These are phyloP conservation scores for Adrianichthys oophorus DNA, from an alignment of 2,797 vertebrate species.

Conservation along the genomic window DNA sequence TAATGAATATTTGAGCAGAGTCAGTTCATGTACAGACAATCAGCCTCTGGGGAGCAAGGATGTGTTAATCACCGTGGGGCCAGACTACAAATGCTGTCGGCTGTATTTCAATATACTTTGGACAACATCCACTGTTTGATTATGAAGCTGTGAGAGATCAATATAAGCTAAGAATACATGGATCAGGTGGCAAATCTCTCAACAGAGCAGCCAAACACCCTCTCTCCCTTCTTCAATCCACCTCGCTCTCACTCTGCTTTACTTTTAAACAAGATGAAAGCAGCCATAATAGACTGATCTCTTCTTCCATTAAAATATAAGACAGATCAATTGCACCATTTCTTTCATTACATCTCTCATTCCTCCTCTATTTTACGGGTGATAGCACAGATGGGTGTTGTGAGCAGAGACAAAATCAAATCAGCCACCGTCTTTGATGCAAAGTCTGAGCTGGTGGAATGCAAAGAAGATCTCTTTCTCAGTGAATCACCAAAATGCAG, in stretches of 20 bases:
- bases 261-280: constrained; percentile 60
- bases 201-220: constrained; percentile 42
- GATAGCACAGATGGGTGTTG: constrained; percentile 35
- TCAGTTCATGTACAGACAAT: constrained; percentile 2
- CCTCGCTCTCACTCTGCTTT: constrained; percentile 16
- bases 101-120: constrained; percentile 47
- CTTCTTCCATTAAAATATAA: constrained; percentile 68
- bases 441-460: constrained; percentile 40
- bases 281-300: constrained; percentile 61
- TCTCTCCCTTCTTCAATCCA: constrained; percentile 33
- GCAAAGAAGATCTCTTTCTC: constrained; percentile 16
- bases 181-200: constrained; percentile 69
- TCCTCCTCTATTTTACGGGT: constrained; percentile 36
- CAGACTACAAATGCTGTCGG: constrained; percentile 46
- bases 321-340: constrained; percentile 67
- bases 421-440: constrained; percentile 39
- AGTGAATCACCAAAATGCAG: constrained; percentile 27
- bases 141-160: constrained; percentile 64
- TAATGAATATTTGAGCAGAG: too few species aligned
- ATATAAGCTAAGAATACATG: constrained; percentile 63
- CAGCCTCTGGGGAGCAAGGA: not conserved
- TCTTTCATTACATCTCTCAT: constrained; percentile 55
- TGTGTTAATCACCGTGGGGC: constrained; percentile 45
- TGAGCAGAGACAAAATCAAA: constrained; percentile 44
- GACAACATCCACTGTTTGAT: constrained; percentile 59